Percentiles rank a stretch among this genome's conserved stretches.
phyloP scores from a whole-genome alignment of 2,113 vertebrate genomes.

The Alouatta palliata region DNA sequence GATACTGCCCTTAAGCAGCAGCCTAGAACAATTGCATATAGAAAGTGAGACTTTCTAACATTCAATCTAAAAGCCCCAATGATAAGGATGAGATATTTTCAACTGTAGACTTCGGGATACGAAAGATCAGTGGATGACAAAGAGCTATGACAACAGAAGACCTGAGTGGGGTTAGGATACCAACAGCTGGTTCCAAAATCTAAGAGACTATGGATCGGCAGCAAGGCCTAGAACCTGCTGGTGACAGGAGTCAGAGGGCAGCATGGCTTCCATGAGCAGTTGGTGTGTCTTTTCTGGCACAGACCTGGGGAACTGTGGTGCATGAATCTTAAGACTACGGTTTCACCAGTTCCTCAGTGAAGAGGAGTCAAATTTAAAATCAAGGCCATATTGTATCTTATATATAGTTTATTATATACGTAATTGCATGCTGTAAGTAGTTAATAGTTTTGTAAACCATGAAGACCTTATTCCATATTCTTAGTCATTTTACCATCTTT shows the following conservation, averaged over 20 bases:
- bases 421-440: background rate
- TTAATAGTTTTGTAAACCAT: background rate
- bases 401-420: background rate
- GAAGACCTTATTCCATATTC: background rate
- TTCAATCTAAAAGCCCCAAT: background rate
- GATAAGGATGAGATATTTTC: background rate
- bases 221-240: too few species aligned
- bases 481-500: constrained; percentile 4
- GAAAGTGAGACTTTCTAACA: background rate
- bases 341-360: background rate
- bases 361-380: background rate
- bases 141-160: background rate
- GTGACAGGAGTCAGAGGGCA: too few species aligned
- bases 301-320: too few species aligned
- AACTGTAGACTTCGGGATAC: background rate
- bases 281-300: background rate
- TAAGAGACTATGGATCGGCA: background rate
- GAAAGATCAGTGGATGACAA: background rate
- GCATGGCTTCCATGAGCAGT: background rate
- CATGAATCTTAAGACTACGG: background rate
- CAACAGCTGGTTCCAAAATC: background rate
- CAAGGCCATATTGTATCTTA: background rate
- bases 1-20: background rate
- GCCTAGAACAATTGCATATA: background rate
- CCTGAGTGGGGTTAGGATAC: background rate